Evolutionary conservation across 2,797 vertebrate genomes (phyloP), one percentile per base, ranked within the genome.

Genomic region (Thaleichthys pacificus): DNA sequence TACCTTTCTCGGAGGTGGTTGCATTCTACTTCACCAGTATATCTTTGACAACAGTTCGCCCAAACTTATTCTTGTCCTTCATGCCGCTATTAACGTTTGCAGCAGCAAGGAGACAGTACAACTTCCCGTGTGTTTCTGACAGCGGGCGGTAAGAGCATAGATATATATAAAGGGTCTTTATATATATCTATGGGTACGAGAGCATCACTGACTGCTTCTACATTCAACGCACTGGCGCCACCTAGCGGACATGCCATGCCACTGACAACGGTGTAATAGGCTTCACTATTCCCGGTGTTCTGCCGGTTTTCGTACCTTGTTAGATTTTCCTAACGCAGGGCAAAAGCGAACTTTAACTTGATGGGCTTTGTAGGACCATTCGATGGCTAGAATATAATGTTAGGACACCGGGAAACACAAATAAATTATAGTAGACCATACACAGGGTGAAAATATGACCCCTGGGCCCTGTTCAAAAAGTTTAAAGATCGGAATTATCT

Each of bases 1-100:
- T 42, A 65, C 63, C 63, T 65, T 65, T 42, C 63, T 47, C 9
- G 63, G 63, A 42, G 63, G 63, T 11, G 63, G 63, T 65, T 65
- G 63, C 63, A 65, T 65, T 47, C n/a, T 65, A 11, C 51, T 56
- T 56, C 9, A 19, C 15, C 19, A 38, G n/a, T 21, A 0, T 47
- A 3, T 9, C 21, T 65, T 21, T 21, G 63, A 11, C 19, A 35
- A 22, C 21, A 47, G 38, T 5, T 38, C 8, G 17, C n/a, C 35
- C n/a, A 42, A 21, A 8, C n/a, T 2, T 42, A 11, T 38, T 38
- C 19, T 42, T 38, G n/a, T 22, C 11, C 63, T 47, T 65, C 19
- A 22, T 56, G 17, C 35, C 35, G 63, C 15, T 4, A 8, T 17
- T 21, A 47, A 47, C 35, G 63, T 42, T 42, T 22, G 1, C 7